Percentiles rank a stretch among this genome's conserved stretches.
These are phyloP conservation scores for Phenganax marumi DNA, from an alignment of 92 coral and sea anemone genomes.

Conservation along the genomic window DNA sequence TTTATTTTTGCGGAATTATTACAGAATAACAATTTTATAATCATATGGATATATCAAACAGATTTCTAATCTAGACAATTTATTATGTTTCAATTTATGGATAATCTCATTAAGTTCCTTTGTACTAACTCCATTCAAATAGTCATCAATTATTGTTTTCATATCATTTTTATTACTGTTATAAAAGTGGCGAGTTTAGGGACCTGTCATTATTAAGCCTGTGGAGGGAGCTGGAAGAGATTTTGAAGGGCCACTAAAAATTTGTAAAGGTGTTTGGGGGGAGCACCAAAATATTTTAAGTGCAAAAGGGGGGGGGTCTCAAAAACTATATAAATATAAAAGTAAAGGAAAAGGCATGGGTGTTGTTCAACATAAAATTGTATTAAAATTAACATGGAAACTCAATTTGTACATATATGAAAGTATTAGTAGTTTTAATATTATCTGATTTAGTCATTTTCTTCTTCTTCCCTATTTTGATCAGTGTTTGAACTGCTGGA, in stretches of 20 bases:
- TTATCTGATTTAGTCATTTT: slow-evolving; percentile 3
- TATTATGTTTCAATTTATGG: background rate
- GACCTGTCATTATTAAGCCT: no score
- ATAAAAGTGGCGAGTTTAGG: slow-evolving; percentile 31
- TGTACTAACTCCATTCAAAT: slow-evolving; percentile 1
- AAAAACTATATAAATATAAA: slow-evolving; percentile 5
- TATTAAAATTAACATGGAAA: slow-evolving; percentile 7
- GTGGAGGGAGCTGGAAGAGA: no score
- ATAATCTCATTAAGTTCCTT: background rate
- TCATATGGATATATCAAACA: slow-evolving; percentile 2
- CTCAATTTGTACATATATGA: background rate
- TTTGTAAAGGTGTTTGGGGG: background rate
- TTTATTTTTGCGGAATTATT: slow-evolving; percentile 20
- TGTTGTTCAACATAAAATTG: slow-evolving; percentile 1
- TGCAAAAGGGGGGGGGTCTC: slow-evolving; percentile 16
- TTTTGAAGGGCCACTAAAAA: background rate
- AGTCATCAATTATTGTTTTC: slow-evolving; percentile 40
- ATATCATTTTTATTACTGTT: slow-evolving; percentile 26
- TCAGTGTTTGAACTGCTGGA: background rate
- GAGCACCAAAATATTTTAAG: background rate
- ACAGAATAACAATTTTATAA: slow-evolving; percentile 20
- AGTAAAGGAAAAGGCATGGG: background rate
- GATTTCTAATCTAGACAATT: slow-evolving; percentile 3
- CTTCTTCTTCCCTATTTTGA: background rate
- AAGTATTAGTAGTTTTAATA: background rate